Evolutionary conservation across 1,140 invertebrate genomes (phyloP).

Genomic region (Apolygus lucorum): DNA sequence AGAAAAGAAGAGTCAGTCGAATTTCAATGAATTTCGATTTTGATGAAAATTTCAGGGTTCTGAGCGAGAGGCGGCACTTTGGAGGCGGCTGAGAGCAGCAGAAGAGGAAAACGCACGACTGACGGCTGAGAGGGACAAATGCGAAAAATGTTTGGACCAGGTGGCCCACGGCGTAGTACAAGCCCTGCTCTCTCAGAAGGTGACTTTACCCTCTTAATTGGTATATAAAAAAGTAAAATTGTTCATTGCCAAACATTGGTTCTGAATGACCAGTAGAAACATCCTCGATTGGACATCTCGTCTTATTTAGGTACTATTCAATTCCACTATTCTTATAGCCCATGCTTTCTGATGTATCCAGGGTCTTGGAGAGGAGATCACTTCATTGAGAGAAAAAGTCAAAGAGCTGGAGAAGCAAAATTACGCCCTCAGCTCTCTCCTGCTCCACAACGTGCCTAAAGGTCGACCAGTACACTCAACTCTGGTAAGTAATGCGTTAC

Average conservation of each 20-base stretch:
- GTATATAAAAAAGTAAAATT: neutral
- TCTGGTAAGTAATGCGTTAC: constrained; percentile 19
- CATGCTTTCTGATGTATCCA: constrained; percentile 35
- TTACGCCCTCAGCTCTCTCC: constrained; percentile 50
- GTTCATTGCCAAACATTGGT: neutral
- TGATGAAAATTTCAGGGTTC: constrained; percentile 35
- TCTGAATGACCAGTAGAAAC: neutral
- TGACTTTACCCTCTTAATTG: no score
- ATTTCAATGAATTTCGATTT: neutral
- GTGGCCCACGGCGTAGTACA: constrained; percentile 71
- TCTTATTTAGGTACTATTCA: neutral
- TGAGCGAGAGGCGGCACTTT: constrained; percentile 43
- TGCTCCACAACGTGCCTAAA: constrained; percentile 51
- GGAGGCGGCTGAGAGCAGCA: constrained; percentile 52
- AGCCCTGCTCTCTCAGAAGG: constrained; percentile 73
- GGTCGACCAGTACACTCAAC: neutral
- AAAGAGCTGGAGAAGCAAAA: constrained; percentile 60
- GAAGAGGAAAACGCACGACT: constrained; percentile 51
- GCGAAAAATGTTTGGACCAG: constrained; percentile 66
- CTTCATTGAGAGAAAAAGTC: constrained; percentile 50
- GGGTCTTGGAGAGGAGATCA: constrained; percentile 59
- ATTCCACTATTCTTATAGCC: no score
- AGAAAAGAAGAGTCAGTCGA: neutral
- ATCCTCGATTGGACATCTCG: neutral
- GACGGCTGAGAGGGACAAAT: constrained; percentile 52